Base-by-base conservation (phyloP, 2,888 invertebrate species). In the Drosophila crucigera region DNA sequence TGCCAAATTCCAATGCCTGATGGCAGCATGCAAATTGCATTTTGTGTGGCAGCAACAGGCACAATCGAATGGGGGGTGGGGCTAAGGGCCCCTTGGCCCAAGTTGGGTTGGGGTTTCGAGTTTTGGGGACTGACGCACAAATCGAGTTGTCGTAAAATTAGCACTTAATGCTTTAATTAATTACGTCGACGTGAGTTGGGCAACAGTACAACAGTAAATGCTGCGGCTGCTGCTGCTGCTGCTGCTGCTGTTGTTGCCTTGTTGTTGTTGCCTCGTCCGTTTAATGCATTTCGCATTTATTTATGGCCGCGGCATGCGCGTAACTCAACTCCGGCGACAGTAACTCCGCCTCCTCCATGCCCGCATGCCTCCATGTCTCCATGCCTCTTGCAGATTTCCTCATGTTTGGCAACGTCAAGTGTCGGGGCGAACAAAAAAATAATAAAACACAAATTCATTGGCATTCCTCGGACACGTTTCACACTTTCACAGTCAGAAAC, bases 131-230 rank as follows among this genome's bases (percentile, higher is more conserved):
- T 72, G 82, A 76, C 74, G 91, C 91, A 90, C 91, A 91, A 88
- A 88, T 88, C 88, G 90, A 88, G 90, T 90, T 88, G 88, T 91
- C 88, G 91, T 88, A 90, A 88, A 88, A 88, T 88, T 88, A 88
- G 88, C 88, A 88, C 88, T 91, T 88, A 88, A 88, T 88, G 91
- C 88, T 91, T 91, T 91, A 88, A 88, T 91, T 88, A 88, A 88
- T 88, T 88, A 91, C 88, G 74, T 73, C 78, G 91, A 87, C 87
- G 90, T 87, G 90, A 84, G 91, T 67, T 72, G 76, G 72, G 76
- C 76, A 52, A 50, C 52, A 68, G 50, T 64, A 65, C 53, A 60
- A 62, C 33, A 59, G 71, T 68, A 56, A 55, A 79, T 70, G 63
- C 76, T 74, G 72, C 66, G 64, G 68, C 67, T 58, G 65, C 7